These are phyloP conservation scores for Diglossa brunneiventris DNA, from an alignment of 2,113 vertebrate species.

Conservation along the genomic window DNA sequence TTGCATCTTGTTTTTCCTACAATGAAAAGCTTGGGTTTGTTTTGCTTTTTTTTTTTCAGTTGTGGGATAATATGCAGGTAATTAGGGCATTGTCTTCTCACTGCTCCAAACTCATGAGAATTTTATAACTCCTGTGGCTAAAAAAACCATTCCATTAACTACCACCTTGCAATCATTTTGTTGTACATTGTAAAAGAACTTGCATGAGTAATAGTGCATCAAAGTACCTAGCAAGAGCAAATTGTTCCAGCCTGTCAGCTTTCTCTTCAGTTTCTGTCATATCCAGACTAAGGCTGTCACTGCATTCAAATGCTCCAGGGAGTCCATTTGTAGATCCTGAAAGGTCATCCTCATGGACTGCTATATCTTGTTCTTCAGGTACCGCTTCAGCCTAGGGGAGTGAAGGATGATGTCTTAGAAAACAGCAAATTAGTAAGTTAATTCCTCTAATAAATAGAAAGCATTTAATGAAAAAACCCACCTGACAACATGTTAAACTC, in stretches of 20 bases:
- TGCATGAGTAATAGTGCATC: background rate
- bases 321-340: slow-evolving; percentile 83
- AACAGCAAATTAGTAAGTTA: background rate
- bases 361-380: slow-evolving; percentile 79
- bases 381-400: slow-evolving; percentile 70
- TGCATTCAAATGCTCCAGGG: slow-evolving; percentile 79
- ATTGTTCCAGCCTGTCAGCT: slow-evolving; percentile 77
- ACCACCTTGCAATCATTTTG: background rate
- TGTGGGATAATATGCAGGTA: background rate
- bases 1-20: background rate
- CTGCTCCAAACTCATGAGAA: background rate
- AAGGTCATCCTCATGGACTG: slow-evolving; percentile 81
- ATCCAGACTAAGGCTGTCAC: slow-evolving; percentile 81
- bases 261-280: slow-evolving; percentile 80
- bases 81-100: background rate
- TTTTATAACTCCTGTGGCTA: background rate
- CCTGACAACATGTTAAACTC: background rate
- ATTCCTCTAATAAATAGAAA: background rate
- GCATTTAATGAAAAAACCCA: background rate
- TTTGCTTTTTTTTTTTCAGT: background rate
- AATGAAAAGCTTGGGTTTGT: background rate
- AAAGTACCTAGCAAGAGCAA: slow-evolving; percentile 82
- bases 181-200: background rate
- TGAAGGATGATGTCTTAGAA: slow-evolving; percentile 29
- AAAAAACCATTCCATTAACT: background rate